Base-by-base conservation (phyloP, 2,888 invertebrate genomes). In the Bruchidius siliquastri region DNA sequence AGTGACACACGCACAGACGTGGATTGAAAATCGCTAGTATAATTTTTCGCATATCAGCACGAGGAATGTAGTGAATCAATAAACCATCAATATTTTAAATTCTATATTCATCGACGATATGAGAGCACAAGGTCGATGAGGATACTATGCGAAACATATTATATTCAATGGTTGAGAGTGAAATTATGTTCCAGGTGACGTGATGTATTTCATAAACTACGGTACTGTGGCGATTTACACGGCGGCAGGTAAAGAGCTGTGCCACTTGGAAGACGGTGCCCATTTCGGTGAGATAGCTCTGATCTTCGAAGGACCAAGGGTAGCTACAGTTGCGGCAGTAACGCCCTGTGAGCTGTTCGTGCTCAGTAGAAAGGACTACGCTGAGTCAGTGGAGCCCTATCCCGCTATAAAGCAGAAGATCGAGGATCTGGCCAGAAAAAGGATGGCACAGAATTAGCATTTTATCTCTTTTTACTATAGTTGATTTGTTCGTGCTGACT, bases 271-370 rank as follows among this genome's bases (percentile, higher is more conserved):
- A 68, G 87, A 88, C 75, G 88, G 87, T 8, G 83, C 84, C 2
- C 84, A 87, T 77, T 88, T 88, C 76, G 88, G 88, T 0, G 88
- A 88, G 79, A 82, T 88, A 67, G 84, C 87, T 0, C 75, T 88
- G 69, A 81, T 88, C 13, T 84, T 86, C 79, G 85, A 85, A 68
- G 86, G 86, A 75, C 82, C 82, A 8, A 81, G 86, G n/a, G 81
- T 84, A 0, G 87, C 86, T 0, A 87, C 81, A 10, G 85, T 88
- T 1, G 77, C 86, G 0, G 88, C 88, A 0, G 81, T 87, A 20
- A 88, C 88, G 76, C 86, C 85, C 21, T 86, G 87, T 74, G 88
- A 88, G 75, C 78, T 88, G 49, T 86, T 85, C 72, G 78, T 83
- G 21, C 76, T 88, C 21, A 78, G 80, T 4, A 83, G 87, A 67